Conservation (phyloP, 1,140 invertebrate genomes). For the Frieseomelitta varia region DNA sequence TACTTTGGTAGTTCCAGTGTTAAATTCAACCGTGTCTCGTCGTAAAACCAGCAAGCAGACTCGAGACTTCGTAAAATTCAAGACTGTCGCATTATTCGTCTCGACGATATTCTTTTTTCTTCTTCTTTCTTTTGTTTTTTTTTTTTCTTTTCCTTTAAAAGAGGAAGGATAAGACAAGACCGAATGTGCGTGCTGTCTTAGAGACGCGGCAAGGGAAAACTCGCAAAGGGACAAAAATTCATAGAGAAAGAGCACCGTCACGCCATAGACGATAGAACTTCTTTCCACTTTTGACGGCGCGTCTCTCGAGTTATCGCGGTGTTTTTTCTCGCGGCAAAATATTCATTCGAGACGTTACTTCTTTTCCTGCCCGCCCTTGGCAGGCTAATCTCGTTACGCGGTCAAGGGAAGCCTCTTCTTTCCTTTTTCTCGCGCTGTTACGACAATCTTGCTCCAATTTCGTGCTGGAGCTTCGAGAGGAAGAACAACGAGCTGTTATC, state of each 20-base stretch:
- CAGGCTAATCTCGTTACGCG: no score
- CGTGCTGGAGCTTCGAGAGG: no score
- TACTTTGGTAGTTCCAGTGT: no score
- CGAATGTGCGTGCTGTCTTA: not conserved
- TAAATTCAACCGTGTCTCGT: no score
- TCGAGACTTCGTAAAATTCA: not conserved
- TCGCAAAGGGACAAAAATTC: conserved; percentile 1
- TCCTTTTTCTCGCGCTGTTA: not conserved
- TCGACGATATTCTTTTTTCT: not conserved
- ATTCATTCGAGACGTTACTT: conserved; percentile 15
- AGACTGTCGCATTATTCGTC: not conserved
- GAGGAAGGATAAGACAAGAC: not conserved
- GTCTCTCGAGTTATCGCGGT: conserved; percentile 27
- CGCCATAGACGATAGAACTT: conserved; percentile 3
- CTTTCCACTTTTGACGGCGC: conserved; percentile 2
- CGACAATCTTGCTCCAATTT: no score
- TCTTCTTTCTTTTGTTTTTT: no score
- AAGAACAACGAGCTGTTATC: no score
- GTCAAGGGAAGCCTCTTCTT: no score
- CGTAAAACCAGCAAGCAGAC: no score
- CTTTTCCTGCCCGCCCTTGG: conserved; percentile 19
- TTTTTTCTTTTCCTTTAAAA: not conserved
- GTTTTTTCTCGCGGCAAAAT: not conserved
- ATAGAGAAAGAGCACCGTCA: not conserved
- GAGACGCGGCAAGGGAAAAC: not conserved